Evolutionary conservation across 2,797 vertebrate genomes (phyloP).

Genomic region (Eulemur rubriventer): DNA sequence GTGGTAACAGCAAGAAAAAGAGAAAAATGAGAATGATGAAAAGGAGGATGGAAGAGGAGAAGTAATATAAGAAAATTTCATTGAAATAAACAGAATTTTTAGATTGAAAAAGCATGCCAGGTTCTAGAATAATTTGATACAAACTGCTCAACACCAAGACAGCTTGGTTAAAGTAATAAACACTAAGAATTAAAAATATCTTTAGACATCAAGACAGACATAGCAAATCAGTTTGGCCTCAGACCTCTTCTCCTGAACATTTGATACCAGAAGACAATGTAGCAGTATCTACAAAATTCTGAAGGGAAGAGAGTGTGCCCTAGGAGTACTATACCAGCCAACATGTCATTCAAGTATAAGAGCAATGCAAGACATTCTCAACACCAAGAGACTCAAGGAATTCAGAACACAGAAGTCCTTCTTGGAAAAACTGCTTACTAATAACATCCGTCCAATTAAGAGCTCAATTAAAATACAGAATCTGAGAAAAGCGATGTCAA

Average conservation of each 20-base stretch:
- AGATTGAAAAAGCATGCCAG: not conserved
- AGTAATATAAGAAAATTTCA: not conserved
- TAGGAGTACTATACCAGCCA: not conserved
- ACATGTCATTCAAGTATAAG: not conserved
- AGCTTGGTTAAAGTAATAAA: constrained; percentile 17
- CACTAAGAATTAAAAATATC: constrained; percentile 7
- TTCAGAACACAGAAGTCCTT: not conserved
- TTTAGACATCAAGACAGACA: not conserved
- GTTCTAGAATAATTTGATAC: constrained; percentile 3
- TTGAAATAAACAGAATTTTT: constrained; percentile 11
- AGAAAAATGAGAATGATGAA: not conserved
- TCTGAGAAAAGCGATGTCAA: not conserved
- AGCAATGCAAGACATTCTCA: not conserved
- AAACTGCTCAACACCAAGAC: not conserved
- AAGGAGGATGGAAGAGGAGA: not conserved
- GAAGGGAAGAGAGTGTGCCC: not conserved
- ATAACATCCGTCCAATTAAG: not conserved
- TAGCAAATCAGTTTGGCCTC: not conserved
- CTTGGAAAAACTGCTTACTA: not conserved
- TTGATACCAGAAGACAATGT: not conserved
- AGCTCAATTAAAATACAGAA: not conserved
- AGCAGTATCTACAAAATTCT: not conserved
- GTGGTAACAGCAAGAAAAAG: not conserved
- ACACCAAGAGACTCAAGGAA: not conserved
- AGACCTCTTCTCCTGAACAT: not conserved